Base-by-base conservation (phyloP, 2,113 vertebrate genomes). In the Zonotrichia leucophrys region DNA sequence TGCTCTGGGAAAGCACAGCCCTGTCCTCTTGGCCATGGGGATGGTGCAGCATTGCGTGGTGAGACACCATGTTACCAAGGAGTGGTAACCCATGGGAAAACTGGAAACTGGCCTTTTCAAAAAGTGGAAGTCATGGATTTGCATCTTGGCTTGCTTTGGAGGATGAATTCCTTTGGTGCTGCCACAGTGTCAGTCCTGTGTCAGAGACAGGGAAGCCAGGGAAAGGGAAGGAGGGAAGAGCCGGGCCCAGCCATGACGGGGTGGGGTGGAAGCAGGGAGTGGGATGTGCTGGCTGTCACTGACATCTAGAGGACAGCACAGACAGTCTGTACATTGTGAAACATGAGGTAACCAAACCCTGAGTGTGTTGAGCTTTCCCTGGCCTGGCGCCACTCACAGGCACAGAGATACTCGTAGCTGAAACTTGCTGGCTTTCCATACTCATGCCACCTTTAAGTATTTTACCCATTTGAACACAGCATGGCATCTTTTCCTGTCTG, bases 241-340 rank as follows among this genome's bases (percentile, higher is more conserved):
- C 23, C 35, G 13, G n/a, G n/a, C 25, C 77, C 30, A 44, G 68
- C 16, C 15, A 3, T 19, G 58, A 2, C 0, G 9, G 7, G 1
- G 4, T 39, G 28, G 41, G 47, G 7, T 83, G 59, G 67, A 35
- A 79, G 73, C 1, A 8, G 23, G 39, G 39, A 77, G 10, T 68
- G 49, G 35, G 47, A 52, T 75, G 56, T 33, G 23, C 92, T 94
- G 89, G 55, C 59, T 78, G 39, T 70, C 94, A 42, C 96, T 92
- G 97, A 94, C 95, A 97, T 68, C 97, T 97, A 96, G 95, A 96
- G 97, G 97, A 64, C 67, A 44, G 30, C 4, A 2, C 47, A 50
- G 75, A 39, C n/a, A 25, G 12, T 10, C 19, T 41, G 33, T 11
- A 4, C 22, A 0, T 4, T 24, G 58, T 28, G 27, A 64, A 50